Evolutionary conservation across 2,113 vertebrate genomes (phyloP).

Genomic region (Grammomys surdaster): DNA sequence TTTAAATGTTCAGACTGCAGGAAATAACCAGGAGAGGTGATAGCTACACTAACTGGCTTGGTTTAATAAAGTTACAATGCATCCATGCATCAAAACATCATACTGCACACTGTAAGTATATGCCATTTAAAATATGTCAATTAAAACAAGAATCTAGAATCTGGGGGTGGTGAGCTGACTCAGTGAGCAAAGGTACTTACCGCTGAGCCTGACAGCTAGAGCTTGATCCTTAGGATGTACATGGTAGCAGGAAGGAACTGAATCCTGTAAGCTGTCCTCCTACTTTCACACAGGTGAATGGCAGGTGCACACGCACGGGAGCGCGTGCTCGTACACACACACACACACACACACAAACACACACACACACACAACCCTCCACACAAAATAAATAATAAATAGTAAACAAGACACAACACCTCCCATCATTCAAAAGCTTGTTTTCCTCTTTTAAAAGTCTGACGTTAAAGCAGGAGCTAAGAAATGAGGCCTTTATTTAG

Average conservation of each 20-base stretch:
- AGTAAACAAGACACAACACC: no score
- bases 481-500: slow-evolving; percentile 14
- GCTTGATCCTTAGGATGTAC: not conserved
- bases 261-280: not conserved
- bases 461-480: slow-evolving; percentile 20
- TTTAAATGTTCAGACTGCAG: not conserved
- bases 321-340: rapidly evolving
- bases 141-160: not conserved
- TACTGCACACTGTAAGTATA: not conserved
- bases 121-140: not conserved
- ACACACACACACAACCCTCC: not conserved
- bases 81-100: not conserved
- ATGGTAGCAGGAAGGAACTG: not conserved
- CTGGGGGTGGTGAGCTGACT: not conserved
- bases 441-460: not conserved
- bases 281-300: not conserved
- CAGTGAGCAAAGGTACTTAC: not conserved
- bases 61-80: not conserved
- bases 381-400: not conserved
- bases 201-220: not conserved
- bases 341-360: not conserved
- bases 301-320: not conserved
- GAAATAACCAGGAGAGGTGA: not conserved
- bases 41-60: not conserved
- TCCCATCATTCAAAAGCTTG: not conserved